Conservation (phyloP, 2,113 vertebrate species). For the Oxygymnocypris stewartii region DNA sequence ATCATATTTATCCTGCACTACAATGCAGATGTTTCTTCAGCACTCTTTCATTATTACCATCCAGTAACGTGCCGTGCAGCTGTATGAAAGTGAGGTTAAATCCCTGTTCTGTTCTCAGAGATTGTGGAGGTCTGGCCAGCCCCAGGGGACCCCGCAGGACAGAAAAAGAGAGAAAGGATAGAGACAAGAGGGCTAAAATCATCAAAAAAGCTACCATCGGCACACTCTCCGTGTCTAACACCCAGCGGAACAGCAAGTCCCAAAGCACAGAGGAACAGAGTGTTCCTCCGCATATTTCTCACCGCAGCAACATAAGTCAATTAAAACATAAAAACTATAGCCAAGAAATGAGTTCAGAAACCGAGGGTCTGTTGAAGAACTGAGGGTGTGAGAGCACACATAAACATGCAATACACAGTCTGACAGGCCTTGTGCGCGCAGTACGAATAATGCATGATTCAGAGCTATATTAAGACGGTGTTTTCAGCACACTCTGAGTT, state of each 20-base stretch:
- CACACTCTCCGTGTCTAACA: not conserved
- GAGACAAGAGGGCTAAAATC: not conserved
- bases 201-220: not conserved
- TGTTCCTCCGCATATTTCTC: constrained; percentile 36
- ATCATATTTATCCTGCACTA: not conserved
- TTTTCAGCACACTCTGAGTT: not conserved
- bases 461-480: constrained; percentile 69
- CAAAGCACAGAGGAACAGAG: constrained; percentile 4
- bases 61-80: not conserved
- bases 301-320: constrained; percentile 11
- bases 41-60: not conserved
- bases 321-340: constrained; percentile 28
- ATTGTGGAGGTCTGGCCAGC: not conserved
- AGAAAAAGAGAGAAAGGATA: constrained; percentile 15
- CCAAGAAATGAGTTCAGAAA: constrained; percentile 44
- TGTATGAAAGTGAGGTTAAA: constrained; percentile 1
- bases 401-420: constrained; percentile 60
- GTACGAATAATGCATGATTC: constrained; percentile 73
- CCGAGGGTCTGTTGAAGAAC: constrained; percentile 8
- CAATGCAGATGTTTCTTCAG: not conserved
- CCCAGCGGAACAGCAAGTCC: not conserved
- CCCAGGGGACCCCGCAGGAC: not conserved
- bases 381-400: constrained; percentile 57
- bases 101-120: not conserved
- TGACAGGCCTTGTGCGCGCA: constrained; percentile 59